phyloP scores from a whole-genome alignment of 2,888 invertebrate genomes.

The Nymphalis polychloros region DNA sequence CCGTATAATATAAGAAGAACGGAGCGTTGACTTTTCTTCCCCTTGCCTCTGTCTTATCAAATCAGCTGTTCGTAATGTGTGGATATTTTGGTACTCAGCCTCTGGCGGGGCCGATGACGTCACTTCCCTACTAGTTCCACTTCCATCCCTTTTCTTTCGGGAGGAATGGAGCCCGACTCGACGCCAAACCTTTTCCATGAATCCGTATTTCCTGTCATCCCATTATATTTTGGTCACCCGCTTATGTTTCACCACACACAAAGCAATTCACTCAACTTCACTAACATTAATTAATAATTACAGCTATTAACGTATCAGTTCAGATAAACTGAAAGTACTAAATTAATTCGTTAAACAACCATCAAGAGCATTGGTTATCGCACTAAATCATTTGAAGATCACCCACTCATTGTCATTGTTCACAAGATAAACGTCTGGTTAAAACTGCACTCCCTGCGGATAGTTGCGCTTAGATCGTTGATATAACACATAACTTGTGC shows the following conservation, averaged over 20 bases:
- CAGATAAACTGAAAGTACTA: constrained; percentile 12
- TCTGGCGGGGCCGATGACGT: constrained; percentile 66
- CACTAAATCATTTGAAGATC: constrained; percentile 57
- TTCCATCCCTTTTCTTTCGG: constrained; percentile 81
- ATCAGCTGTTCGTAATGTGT: constrained; percentile 77
- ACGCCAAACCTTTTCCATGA: constrained; percentile 82
- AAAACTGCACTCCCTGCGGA: constrained; percentile 31
- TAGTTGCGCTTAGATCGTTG: constrained; percentile 26
- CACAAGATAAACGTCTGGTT: constrained; percentile 43
- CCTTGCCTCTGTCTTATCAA: constrained; percentile 77
- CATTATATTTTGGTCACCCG: constrained; percentile 59
- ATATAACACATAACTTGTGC: constrained; percentile 35
- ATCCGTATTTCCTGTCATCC: constrained; percentile 78
- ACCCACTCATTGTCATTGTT: constrained; percentile 69
- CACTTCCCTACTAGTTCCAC: constrained; percentile 75
- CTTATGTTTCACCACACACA: constrained; percentile 37
- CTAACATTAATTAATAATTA: constrained; percentile 28
- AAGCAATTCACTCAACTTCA: constrained; percentile 37
- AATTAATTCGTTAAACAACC: constrained; percentile 18
- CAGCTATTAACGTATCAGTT: constrained; percentile 21
- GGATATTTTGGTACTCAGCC: constrained; percentile 78
- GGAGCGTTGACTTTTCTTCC: constrained; percentile 76
- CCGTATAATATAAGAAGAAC: constrained; percentile 76
- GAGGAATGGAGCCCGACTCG: constrained; percentile 82
- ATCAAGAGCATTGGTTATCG: constrained; percentile 31